Base-by-base conservation (phyloP, 2,888 invertebrate species). In the Laothoe populi region DNA sequence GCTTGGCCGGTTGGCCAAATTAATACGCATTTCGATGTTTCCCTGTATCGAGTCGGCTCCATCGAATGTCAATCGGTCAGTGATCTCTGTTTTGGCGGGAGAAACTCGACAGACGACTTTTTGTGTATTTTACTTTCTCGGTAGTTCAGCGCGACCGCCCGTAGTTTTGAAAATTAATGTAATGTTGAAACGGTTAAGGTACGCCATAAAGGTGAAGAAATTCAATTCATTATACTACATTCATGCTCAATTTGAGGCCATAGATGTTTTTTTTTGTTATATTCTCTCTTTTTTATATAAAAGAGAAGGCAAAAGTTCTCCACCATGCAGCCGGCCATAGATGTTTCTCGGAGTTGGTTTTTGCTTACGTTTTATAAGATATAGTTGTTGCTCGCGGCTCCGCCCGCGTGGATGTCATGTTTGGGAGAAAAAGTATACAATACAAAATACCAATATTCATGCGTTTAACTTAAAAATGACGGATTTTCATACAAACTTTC, bases 81-180 rank as follows among this genome's bases (percentile, higher is more conserved):
- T 84, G 90, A 84, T 79, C 88, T 84, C 81, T 53, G 83, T 87
- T 92, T 92, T 90, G 92, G 91, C 90, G 91, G 91, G 90, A 89
- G 91, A 90, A 91, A 92, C 92, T 88, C 72, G 86, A 79, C 81
- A 66, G 79, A 76, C 84, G 69, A 82, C 84, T 87, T 87, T 90
- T 92, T 89, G 86, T 90, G 84, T 88, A 83, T 88, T 88, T 90
- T 90, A 91, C 92, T 92, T 92, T 92, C 92, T 88, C 90, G 81
- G 63, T 72, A 71, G 71, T 68, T 67, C 75, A 73, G 68, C 73
- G 48, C 53, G 53, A 53, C 53, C 35, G 53, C 53, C 19, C 16
- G 53, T 53, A 53, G 35, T 35, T 53, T 53, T 19, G 53, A 19
- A 53, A 53, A 35, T 53, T 35, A 31, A 53, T 35, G 53, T 53